These are phyloP conservation scores for Sipha maydis DNA, from an alignment of 2,888 invertebrate genomes.

Conservation along the genomic window DNA sequence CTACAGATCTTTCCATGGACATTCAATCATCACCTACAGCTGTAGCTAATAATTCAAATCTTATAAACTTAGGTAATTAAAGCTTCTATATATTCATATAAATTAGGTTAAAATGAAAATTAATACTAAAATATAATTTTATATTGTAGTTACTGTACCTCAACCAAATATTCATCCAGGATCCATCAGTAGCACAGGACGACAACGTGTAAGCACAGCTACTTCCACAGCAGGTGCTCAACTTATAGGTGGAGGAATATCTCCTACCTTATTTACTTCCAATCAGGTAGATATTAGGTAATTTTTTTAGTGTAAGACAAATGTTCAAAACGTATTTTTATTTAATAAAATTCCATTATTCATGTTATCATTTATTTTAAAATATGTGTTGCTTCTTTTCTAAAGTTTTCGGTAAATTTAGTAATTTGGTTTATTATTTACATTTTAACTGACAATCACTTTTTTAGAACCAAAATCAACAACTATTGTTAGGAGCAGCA, in stretches of 20 bases:
- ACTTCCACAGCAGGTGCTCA: conserved; percentile 74
- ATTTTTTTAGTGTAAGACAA: not conserved
- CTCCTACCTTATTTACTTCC: conserved; percentile 68
- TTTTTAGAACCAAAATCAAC: conserved; percentile 56
- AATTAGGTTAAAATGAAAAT: not conserved
- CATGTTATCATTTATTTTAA: not conserved
- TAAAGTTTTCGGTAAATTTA: not conserved
- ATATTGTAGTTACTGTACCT: conserved; percentile 67
- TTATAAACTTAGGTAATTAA: conserved; percentile 51
- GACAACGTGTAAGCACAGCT: conserved; percentile 70
- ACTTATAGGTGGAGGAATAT: conserved; percentile 77
- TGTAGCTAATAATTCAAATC: conserved; percentile 44
- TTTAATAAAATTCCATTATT: not conserved
- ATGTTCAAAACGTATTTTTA: not conserved
- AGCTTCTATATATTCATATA: too few species aligned
- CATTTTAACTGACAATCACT: conserved; percentile 21
- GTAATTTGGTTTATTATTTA: not conserved
- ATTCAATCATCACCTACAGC: conserved; percentile 49
- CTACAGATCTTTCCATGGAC: conserved; percentile 65
- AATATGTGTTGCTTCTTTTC: not conserved
- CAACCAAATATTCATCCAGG: conserved; percentile 75
- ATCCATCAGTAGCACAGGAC: conserved; percentile 74
- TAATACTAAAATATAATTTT: not conserved
- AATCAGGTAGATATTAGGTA: conserved; percentile 41
- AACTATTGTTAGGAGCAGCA: conserved; percentile 36